Evolutionary conservation across 2,888 invertebrate genomes (phyloP), one percentile per base, ranked within the genome.

Genomic region (Caenorhabditis sp.): DNA sequence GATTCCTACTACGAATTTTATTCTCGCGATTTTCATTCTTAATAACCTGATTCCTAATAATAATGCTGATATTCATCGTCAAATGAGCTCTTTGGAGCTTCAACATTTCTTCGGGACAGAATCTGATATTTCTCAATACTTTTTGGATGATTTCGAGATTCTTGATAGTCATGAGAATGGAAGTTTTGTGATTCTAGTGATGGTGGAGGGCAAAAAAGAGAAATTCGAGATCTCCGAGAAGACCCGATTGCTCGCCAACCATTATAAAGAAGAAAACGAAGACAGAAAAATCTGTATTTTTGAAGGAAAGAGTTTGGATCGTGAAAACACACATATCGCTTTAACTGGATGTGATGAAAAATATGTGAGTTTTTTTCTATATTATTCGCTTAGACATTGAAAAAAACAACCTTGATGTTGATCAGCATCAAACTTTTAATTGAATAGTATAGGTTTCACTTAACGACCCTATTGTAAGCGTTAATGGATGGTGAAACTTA

Each of bases 331-430:
- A 7, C 67, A 31, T 5, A 76, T 84, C 36, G 77, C 82, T 14
- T 64, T 84, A 1, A 73, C 76, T 27, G 84, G 84, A 17, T 84
- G 84, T 67, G 83, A 76, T 25, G 62, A 72, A 10, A 59, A 77
- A 58, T 73, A 76, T 80, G 84, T 84, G 64, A 63, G 56, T 59
- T 64, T 38, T 50, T 59, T 59, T 52, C 43, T 50, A 4, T 49
- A 7, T 26, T 2, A 17, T n/a, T n/a, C n/a, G n/a, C n/a, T n/a
- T n/a, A n/a, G n/a, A n/a, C n/a, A n/a, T n/a, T n/a, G n/a, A n/a
- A n/a, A n/a, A n/a, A n/a, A n/a, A n/a, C n/a, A n/a, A n/a, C n/a
- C n/a, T n/a, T n/a, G n/a, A n/a, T n/a, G n/a, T n/a, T n/a, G n/a
- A n/a, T n/a, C n/a, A n/a, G n/a, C n/a, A n/a, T n/a, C n/a, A n/a